Evolutionary conservation across 2,797 vertebrate species (phyloP).

Genomic region (Macropus fuliginosus): DNA sequence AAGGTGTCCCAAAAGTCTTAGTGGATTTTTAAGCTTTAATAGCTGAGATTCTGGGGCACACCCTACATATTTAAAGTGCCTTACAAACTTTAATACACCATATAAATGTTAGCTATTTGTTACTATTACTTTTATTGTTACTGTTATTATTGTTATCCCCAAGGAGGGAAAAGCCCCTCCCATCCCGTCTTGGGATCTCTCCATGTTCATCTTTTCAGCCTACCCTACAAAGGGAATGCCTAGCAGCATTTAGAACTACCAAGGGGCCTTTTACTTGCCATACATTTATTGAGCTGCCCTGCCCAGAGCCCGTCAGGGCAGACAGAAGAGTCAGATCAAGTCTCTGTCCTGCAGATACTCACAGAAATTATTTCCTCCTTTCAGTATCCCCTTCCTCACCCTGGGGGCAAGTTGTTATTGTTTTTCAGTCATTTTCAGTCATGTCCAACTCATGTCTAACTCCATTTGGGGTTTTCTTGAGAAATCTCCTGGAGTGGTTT

Average conservation of each 20-base stretch:
- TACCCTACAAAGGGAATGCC: not conserved
- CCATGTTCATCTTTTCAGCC: not conserved
- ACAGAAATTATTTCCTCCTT: not conserved
- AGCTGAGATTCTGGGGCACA: not conserved
- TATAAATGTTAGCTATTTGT: not conserved
- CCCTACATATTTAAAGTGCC: not conserved
- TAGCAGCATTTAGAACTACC: not conserved
- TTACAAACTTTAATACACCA: not conserved
- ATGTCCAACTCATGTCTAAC: too few species aligned
- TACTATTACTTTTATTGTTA: not conserved
- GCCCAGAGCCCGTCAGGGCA: not conserved
- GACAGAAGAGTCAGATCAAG: not conserved
- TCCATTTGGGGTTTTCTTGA: too few species aligned
- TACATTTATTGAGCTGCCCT: not conserved
- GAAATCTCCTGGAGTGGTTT: too few species aligned
- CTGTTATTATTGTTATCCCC: not conserved
- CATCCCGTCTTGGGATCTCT: not conserved
- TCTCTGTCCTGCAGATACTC: not conserved
- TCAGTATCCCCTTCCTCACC: not conserved
- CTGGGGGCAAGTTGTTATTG: too few species aligned
- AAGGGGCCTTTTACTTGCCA: not conserved
- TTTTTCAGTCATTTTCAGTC: too few species aligned
- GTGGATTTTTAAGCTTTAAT: not conserved
- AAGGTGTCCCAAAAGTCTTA: not conserved
- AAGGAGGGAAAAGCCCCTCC: not conserved